Percentiles rank a stretch among this genome's conserved stretches.
Evolutionary conservation across 2,797 vertebrate genomes (phyloP).

Genomic region (Sciurus carolinensis): DNA sequence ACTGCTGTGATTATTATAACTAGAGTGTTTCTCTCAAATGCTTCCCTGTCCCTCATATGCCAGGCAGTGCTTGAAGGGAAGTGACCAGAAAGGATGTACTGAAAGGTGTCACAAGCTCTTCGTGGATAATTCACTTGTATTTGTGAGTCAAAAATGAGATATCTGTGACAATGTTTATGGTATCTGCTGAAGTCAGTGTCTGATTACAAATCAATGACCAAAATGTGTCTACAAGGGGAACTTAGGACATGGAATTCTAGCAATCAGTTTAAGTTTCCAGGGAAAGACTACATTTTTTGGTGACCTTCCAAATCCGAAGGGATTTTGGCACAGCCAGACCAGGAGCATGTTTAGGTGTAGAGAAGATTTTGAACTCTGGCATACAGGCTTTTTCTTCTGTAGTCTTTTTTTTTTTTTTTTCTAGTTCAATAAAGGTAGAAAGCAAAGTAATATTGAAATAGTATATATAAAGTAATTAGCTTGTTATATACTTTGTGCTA

Average conservation of each 20-base stretch:
- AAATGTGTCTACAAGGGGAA: neutral
- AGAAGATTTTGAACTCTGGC: neutral
- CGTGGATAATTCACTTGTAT: neutral
- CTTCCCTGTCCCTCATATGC: neutral
- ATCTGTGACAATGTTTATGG: neutral
- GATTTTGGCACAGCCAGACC: neutral
- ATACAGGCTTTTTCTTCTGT: neutral
- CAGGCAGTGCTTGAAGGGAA: neutral
- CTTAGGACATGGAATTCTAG: neutral
- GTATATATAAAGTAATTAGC: neutral
- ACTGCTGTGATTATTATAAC: neutral
- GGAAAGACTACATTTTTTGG: neutral
- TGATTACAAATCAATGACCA: neutral
- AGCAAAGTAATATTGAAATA: neutral
- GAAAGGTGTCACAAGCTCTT: neutral
- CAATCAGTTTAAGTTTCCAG: neutral
- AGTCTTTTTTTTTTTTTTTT: neutral
- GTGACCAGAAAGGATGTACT: neutral
- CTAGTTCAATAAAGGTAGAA: neutral
- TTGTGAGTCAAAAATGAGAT: neutral
- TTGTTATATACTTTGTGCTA: neutral
- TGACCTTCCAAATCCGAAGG: neutral
- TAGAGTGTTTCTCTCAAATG: neutral
- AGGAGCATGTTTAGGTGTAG: neutral
- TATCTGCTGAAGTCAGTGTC: neutral